Conservation (phyloP, 2,888 invertebrate genomes). For the Xestia c-nigrum region DNA sequence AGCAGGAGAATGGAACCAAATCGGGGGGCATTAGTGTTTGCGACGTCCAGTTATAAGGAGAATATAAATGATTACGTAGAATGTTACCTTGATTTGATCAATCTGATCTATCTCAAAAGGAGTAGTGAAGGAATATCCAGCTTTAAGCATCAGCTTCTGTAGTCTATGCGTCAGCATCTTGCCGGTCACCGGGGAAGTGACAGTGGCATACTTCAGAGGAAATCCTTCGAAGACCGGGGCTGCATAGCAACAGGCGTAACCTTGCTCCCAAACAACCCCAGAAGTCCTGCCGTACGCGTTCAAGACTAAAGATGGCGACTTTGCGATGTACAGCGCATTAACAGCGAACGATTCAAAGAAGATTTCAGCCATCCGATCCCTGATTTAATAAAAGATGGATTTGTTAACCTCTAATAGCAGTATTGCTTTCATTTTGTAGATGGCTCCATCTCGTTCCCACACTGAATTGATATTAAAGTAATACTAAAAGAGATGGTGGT, state of each 20-base stretch:
- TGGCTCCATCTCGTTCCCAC: neutral
- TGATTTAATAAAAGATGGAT: conserved; percentile 66
- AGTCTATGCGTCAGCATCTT: conserved; percentile 94
- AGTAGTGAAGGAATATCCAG: conserved; percentile 97
- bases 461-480: neutral
- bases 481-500: no score
- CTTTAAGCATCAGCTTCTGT: conserved; percentile 95
- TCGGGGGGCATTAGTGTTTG: neutral
- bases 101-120: conserved; percentile 96
- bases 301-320: conserved; percentile 85
- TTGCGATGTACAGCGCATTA: conserved; percentile 85
- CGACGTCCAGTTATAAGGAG: neutral
- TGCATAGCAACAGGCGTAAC: conserved; percentile 85
- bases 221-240: conserved; percentile 92
- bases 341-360: conserved; percentile 91
- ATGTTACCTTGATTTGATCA: conserved; percentile 96
- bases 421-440: neutral
- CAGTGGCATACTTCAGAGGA: conserved; percentile 95
- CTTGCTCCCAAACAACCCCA: conserved; percentile 89
- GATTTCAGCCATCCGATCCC: conserved; percentile 92
- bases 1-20: neutral
- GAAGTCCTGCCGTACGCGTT: conserved; percentile 89
- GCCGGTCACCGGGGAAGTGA: conserved; percentile 96
- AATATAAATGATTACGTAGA: neutral
- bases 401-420: neutral